Evolutionary conservation across 2,888 invertebrate genomes (phyloP).

Genomic region (Pachydiplax longipennis): DNA sequence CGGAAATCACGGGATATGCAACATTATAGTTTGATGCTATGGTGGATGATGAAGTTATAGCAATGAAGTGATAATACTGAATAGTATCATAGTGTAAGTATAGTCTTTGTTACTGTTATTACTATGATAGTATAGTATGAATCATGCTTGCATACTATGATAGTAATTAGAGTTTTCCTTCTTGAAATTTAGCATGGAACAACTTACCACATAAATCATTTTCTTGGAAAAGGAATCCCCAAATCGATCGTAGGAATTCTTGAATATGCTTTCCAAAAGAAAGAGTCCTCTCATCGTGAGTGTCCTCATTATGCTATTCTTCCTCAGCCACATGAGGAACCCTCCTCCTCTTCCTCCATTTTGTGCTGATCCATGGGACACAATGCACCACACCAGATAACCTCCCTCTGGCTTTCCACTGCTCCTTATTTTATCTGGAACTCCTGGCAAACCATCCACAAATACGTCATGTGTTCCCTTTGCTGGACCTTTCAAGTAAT

Average conservation of each 20-base stretch:
- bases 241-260: background rate
- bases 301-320: constrained; percentile 48
- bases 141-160: too few species aligned
- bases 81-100: too few species aligned
- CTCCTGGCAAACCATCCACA: constrained; percentile 58
- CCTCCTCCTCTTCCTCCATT: constrained; percentile 1
- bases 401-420: constrained; percentile 50
- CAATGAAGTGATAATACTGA: too few species aligned
- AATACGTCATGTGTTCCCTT: constrained; percentile 60
- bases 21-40: too few species aligned
- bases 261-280: constrained; percentile 49
- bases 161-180: too few species aligned
- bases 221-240: constrained; percentile 21
- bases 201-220: constrained; percentile 18
- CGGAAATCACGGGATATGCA: too few species aligned
- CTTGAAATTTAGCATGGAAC: background rate
- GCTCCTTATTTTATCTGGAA: constrained; percentile 63
- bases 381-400: constrained; percentile 50
- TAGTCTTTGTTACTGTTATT: too few species aligned
- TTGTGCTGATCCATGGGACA: constrained; percentile 41
- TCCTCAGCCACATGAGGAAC: constrained; percentile 43
- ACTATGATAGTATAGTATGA: too few species aligned
- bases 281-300: constrained; percentile 49
- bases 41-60: too few species aligned
- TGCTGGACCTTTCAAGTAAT: constrained; percentile 59